phyloP scores from a whole-genome alignment of 2,113 vertebrate species.

The Dasyprocta punctata region DNA sequence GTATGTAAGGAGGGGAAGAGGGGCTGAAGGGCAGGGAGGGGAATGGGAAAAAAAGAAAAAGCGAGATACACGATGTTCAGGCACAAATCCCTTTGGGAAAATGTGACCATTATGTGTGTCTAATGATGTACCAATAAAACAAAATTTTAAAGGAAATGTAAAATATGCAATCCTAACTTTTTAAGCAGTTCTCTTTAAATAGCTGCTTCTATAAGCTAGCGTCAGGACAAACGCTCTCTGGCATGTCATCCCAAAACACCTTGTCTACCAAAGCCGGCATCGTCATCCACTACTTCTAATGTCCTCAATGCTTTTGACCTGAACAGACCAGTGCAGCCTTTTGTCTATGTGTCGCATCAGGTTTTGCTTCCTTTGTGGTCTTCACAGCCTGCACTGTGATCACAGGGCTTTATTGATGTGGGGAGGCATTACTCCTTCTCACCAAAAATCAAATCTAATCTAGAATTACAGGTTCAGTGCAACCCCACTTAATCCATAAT shows the following conservation, averaged over 20 bases:
- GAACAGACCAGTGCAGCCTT: background rate
- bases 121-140: background rate
- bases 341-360: background rate
- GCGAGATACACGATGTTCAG: background rate
- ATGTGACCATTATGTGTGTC: background rate
- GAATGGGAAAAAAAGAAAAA: background rate
- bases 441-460: background rate
- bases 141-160: background rate
- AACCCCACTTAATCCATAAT: background rate
- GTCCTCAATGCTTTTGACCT: background rate
- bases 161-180: background rate
- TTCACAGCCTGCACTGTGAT: background rate
- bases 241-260: background rate
- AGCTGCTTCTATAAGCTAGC: background rate
- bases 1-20: background rate
- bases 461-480: background rate
- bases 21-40: background rate
- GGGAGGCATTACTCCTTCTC: background rate
- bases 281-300: background rate
- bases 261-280: background rate
- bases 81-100: background rate
- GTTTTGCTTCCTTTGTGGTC: background rate
- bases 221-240: background rate
- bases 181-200: conserved; percentile 28
- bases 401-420: background rate